Evolutionary conservation across 2,113 vertebrate species (phyloP).

Genomic region (Xenopus laevis): DNA sequence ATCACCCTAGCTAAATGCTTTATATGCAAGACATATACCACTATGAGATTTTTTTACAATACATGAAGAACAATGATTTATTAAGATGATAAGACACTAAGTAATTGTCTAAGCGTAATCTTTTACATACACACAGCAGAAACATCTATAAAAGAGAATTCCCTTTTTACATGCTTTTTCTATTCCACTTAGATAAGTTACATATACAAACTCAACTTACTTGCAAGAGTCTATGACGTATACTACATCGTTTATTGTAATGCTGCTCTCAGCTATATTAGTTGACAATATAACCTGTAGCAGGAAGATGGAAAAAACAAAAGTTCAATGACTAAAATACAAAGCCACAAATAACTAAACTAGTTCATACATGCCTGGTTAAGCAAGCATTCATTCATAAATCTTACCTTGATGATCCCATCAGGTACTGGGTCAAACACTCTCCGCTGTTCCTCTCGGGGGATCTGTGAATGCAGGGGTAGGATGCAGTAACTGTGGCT

Average conservation of each 20-base stretch:
- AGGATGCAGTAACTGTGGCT: slow-evolving; percentile 77
- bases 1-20: too few species aligned
- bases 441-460: slow-evolving; percentile 87
- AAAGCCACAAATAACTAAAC: too few species aligned
- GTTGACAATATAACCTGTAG: slow-evolving; percentile 91
- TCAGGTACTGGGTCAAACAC: slow-evolving; percentile 85
- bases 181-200: too few species aligned
- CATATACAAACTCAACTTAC: slow-evolving; percentile 63
- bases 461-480: slow-evolving; percentile 93
- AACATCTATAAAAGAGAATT: too few species aligned
- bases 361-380: neutral
- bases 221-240: slow-evolving; percentile 98
- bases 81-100: too few species aligned
- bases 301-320: slow-evolving; percentile 30
- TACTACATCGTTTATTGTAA: slow-evolving; percentile 96
- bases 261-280: slow-evolving; percentile 94
- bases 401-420: slow-evolving; percentile 75
- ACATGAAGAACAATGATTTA: too few species aligned
- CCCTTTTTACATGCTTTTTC: accelerated
- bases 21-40: too few species aligned
- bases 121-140: too few species aligned
- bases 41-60: too few species aligned
- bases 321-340: too few species aligned
- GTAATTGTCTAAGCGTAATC: too few species aligned
- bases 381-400: neutral